Percentiles rank a stretch among this genome's conserved stretches.
phyloP scores from a whole-genome alignment of 2,113 vertebrate species.

The Grammomys surdaster region DNA sequence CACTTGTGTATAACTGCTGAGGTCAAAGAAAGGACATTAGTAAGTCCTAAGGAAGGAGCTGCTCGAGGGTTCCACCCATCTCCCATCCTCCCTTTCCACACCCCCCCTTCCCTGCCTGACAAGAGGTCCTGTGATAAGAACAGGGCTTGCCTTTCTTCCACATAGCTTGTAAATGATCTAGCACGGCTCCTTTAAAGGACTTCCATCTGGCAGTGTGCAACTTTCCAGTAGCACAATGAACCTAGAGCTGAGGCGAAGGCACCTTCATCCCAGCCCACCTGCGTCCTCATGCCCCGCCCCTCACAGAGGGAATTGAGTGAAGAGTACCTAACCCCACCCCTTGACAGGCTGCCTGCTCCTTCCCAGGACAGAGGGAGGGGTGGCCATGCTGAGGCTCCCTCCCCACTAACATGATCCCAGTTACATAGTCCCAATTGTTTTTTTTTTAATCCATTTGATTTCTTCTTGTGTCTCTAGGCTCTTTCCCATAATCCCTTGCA shows the following conservation, averaged over 20 bases:
- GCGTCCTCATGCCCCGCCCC: too few species aligned
- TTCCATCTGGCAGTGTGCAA: neutral
- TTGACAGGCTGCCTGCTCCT: accelerated
- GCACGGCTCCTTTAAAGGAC: neutral
- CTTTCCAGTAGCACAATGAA: neutral
- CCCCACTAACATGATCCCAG: neutral
- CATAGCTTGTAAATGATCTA: neutral
- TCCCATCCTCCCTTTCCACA: accelerated
- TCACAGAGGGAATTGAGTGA: too few species aligned
- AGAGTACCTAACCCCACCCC: neutral
- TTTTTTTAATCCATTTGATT: neutral
- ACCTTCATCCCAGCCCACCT: too few species aligned
- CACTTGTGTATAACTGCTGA: neutral
- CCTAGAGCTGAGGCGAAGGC: neutral
- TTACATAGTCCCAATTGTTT: neutral
- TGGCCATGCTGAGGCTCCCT: accelerated
- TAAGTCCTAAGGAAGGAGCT: too few species aligned
- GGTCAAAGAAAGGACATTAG: too few species aligned
- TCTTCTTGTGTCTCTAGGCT: neutral
- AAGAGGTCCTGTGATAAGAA: neutral
- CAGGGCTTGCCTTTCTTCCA: neutral
- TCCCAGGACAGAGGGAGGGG: neutral
- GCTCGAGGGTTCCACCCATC: too few species aligned
- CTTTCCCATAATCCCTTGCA: neutral
- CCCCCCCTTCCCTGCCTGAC: accelerated